Percentiles rank a stretch among this genome's conserved stretches.
Evolutionary conservation across 2,113 vertebrate species (phyloP).

Genomic region (Carassius gibelio): DNA sequence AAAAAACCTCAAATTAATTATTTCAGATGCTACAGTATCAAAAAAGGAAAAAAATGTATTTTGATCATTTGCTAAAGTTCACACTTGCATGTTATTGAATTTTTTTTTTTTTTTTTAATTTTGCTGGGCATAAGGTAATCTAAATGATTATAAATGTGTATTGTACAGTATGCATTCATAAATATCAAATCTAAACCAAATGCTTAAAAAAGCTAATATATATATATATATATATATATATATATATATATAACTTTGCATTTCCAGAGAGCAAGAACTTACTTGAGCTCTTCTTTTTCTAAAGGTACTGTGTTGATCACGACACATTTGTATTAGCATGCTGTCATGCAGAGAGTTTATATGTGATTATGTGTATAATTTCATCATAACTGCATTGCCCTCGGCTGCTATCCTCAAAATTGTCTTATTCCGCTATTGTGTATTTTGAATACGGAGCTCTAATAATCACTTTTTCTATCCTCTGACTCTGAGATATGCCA

Average conservation of each 20-base stretch:
- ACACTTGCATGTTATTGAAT: neutral
- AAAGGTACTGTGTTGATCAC: neutral
- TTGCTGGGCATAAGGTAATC: no score
- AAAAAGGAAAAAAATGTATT: no score
- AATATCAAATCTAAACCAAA: no score
- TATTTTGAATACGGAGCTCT: conserved; percentile 25
- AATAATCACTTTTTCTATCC: conserved; percentile 28
- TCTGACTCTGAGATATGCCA: conserved; percentile 4
- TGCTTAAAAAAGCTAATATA: no score
- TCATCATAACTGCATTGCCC: conserved; percentile 23
- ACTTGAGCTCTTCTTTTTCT: neutral
- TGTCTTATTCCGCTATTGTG: conserved; percentile 23
- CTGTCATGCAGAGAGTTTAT: conserved; percentile 4
- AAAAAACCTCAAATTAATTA: no score
- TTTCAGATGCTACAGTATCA: no score
- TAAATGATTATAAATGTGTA: no score
- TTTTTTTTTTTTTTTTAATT: neutral
- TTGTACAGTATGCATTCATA: no score
- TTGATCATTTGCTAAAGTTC: neutral
- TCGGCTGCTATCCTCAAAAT: neutral
- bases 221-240: no score
- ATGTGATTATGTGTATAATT: conserved; percentile 35
- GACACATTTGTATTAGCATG: neutral
- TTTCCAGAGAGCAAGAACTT: neutral
- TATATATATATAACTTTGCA: neutral